Base-by-base conservation (phyloP, 2,113 vertebrate genomes). In the Anolis carolinensis region DNA sequence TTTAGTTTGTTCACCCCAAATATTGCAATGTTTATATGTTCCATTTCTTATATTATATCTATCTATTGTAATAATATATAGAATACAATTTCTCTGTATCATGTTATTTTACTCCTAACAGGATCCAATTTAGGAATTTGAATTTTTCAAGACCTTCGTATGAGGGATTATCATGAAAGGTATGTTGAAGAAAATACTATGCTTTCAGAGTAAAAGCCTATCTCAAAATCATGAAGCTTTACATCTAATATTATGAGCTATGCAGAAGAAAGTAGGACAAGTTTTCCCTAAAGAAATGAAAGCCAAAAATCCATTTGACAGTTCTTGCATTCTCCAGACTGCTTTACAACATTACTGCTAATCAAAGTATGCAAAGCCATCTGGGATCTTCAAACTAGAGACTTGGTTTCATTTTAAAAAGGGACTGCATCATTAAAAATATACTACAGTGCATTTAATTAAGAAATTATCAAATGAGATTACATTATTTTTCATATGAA, bases 221-320 rank as follows among this genome's bases (percentile, higher is more conserved):
- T 81, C 20, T 27, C 55, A 25, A 14, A 71, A 55, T 7, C 44
- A 48, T 4, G 9, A 62, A 79, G 59, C 32, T 62, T 79, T 34
- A 32, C 32, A 32, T 9, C 65, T 44, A 52, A 21, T 70, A 75
- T 32, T 84, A 9, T 84, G 67, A 9, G 44, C 34, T 44, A 63
- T 74, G 27, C 52, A 30, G 71, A 72, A 77, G 72, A 77, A 84
- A 77, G 11, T 77, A 84, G 39, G 18, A 21, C 73, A 84, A 67
- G 8, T 5, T 50, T 10, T 23, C 34, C 73, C 55, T 83, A 83
- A 55, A 77, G n/a, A 48, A 55, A 59, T 78, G 18, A 76, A 76
- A 50, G 50, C 1, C 16, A 27, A 84, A 84, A 84, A 27, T 21
- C 14, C 52, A 74, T 76, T 75, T 75, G 36, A 65, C 36, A 50